Conservation (phyloP, 2,797 vertebrate species). For the Sebastes iracundus region DNA sequence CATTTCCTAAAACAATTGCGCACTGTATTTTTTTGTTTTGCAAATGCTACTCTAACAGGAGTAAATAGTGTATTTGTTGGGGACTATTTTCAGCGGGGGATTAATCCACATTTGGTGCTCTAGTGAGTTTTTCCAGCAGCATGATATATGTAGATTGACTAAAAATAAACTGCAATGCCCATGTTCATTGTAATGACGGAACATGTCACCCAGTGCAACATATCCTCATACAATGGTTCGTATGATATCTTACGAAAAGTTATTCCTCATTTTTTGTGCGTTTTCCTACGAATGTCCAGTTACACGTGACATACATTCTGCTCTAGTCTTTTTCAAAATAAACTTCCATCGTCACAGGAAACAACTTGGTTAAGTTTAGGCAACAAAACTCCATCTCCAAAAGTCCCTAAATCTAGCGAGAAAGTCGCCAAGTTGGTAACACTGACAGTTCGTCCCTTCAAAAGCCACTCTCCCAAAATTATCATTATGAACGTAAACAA, state of each 20-base stretch:
- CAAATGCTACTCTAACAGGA: background rate
- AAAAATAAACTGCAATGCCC: background rate
- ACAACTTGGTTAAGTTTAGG: too few species aligned
- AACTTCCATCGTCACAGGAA: too few species aligned
- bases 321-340: too few species aligned
- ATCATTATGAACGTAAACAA: too few species aligned
- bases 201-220: background rate
- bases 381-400: too few species aligned
- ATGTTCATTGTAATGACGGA: background rate
- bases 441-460: too few species aligned
- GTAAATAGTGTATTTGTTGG: background rate
- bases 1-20: background rate
- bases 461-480: too few species aligned
- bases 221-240: too few species aligned
- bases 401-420: too few species aligned
- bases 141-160: background rate
- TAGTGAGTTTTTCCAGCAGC: background rate
- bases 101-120: background rate
- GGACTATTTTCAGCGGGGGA: background rate
- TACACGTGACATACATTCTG: rapidly evolving
- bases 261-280: too few species aligned
- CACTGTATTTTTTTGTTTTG: background rate
- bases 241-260: too few species aligned
- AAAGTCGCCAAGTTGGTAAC: rapidly evolving
- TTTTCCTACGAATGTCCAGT: too few species aligned